Percentiles rank a stretch among this genome's conserved stretches.
Conservation (phyloP, 2,888 invertebrate species). For the Sphinx pinastri region DNA sequence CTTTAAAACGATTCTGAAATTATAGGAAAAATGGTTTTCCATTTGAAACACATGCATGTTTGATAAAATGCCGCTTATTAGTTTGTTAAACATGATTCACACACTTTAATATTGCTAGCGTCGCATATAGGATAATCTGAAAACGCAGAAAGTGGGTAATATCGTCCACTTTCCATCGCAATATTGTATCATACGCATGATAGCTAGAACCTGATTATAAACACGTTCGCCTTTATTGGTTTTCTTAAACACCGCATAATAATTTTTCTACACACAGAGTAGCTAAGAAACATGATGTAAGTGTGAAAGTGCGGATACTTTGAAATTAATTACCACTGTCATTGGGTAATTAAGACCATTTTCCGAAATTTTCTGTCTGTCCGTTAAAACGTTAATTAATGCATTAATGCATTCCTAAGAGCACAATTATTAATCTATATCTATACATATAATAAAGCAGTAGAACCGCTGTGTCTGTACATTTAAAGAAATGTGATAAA, state of each 20-base stretch:
- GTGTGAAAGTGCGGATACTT: slow-evolving; percentile 30
- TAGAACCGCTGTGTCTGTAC: too few relatives aligned
- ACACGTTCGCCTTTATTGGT: slow-evolving; percentile 19
- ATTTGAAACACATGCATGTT: too few relatives aligned
- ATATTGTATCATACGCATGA: slow-evolving; percentile 12
- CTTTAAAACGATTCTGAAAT: too few relatives aligned
- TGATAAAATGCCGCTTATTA: too few relatives aligned
- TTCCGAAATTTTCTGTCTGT: not conserved
- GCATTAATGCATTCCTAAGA: too few relatives aligned
- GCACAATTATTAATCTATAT: too few relatives aligned
- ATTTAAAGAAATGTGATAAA: too few relatives aligned
- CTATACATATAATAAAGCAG: too few relatives aligned
- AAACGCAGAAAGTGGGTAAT: slow-evolving; percentile 2
- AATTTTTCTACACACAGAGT: slow-evolving; percentile 2
- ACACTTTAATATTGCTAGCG: not conserved
- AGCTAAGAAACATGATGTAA: slow-evolving; percentile 14
- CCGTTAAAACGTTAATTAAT: too few relatives aligned
- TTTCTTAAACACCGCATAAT: slow-evolving; percentile 14
- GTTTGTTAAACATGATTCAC: not conserved
- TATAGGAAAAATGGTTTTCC: too few relatives aligned
- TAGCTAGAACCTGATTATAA: slow-evolving; percentile 16
- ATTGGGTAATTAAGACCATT: not conserved
- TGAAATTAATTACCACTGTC: slow-evolving; percentile 26
- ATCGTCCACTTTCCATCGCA: slow-evolving; percentile 10
- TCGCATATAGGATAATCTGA: slow-evolving; percentile 1